These are phyloP conservation scores for Agelaius tricolor DNA, from an alignment of 2,113 vertebrate species.

Conservation along the genomic window DNA sequence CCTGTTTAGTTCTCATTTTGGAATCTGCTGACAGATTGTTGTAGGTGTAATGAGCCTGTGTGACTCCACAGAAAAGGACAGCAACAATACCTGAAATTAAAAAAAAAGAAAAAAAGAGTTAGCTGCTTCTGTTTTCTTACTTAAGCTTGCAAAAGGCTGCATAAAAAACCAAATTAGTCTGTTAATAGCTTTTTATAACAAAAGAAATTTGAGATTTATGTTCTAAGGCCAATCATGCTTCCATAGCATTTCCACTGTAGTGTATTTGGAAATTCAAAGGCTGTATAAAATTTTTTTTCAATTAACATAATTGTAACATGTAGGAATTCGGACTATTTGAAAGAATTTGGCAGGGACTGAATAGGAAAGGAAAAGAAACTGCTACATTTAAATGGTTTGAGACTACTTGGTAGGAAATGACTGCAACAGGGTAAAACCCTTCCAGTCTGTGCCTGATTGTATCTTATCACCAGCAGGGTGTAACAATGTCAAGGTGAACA, in stretches of 20 bases:
- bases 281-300: neutral
- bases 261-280: neutral
- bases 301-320: neutral
- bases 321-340: neutral
- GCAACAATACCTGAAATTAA: slow-evolving; percentile 85
- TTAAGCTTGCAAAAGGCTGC: neutral
- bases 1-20: slow-evolving; percentile 84
- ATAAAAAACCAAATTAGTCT: neutral
- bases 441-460: neutral
- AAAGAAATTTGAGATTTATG: neutral
- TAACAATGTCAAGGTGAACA: neutral
- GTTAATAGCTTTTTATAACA: neutral
- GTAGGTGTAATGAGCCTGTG: slow-evolving; percentile 85
- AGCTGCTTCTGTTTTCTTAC: neutral
- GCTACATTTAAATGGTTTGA: neutral
- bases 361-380: neutral
- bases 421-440: neutral
- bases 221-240: neutral
- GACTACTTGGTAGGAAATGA: neutral
- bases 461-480: neutral
- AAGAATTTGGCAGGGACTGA: neutral
- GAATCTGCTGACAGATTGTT: slow-evolving; percentile 84
- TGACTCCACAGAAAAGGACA: slow-evolving; percentile 87
- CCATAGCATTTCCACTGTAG: neutral
- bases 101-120: neutral